Conservation (phyloP, 2,797 vertebrate species). For the Austrolebias charrua region DNA sequence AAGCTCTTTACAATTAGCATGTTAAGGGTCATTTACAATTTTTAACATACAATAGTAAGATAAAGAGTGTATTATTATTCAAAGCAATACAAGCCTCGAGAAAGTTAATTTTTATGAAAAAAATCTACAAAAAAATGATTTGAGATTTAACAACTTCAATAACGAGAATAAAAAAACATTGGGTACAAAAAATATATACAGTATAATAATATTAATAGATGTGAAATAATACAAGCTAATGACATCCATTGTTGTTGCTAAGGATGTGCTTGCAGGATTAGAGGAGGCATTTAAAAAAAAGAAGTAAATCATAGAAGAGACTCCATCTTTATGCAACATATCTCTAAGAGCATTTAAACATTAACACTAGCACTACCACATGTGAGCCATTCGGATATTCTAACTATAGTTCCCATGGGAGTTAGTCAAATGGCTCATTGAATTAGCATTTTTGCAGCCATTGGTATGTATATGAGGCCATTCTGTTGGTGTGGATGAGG, state of each 20-base stretch:
- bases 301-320: background rate
- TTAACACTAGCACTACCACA: too few species aligned
- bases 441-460: too few species aligned
- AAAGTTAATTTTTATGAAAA: background rate
- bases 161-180: constrained; percentile 18
- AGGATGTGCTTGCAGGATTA: background rate
- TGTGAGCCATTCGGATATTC: too few species aligned
- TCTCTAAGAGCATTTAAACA: background rate
- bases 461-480: too few species aligned
- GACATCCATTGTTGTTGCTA: constrained; percentile 5
- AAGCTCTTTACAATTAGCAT: too few species aligned
- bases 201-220: background rate
- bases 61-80: constrained; percentile 20
- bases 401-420: too few species aligned
- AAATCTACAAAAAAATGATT: constrained; percentile 7
- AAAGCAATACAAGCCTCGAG: constrained; percentile 11
- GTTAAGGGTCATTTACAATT: constrained; percentile 10
- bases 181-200: constrained; percentile 5
- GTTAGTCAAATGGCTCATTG: too few species aligned
- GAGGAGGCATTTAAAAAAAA: background rate
- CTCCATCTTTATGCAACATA: background rate
- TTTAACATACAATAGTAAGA: constrained; percentile 8
- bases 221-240: constrained; percentile 20
- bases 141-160: constrained; percentile 32
- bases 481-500: too few species aligned